phyloP scores from a whole-genome alignment of 37 sponge, comb jelly and placozoan genomes.

The Geodia barretti region DNA sequence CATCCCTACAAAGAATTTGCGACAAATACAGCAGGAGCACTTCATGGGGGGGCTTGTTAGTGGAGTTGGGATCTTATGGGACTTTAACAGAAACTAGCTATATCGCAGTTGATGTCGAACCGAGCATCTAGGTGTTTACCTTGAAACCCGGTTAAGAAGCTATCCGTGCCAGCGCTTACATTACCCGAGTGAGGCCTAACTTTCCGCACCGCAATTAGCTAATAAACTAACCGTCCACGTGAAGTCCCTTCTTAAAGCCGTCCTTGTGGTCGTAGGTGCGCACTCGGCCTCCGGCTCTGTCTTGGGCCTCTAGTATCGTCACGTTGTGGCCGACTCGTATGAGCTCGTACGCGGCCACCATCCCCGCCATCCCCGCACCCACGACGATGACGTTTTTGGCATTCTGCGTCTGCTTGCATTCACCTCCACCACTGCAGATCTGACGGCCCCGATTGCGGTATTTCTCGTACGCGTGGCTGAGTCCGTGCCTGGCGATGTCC shows the following conservation, averaged over 20 bases:
- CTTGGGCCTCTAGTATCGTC: constrained; percentile 51
- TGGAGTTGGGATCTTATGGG: too few species aligned
- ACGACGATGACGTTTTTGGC: constrained; percentile 48
- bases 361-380: constrained; percentile 62
- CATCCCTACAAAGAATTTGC: too few species aligned
- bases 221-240: constrained; percentile 41
- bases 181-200: too few species aligned
- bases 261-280: constrained; percentile 28
- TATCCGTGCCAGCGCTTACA: too few species aligned
- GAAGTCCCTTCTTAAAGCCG: constrained; percentile 43
- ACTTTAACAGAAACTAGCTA: too few species aligned
- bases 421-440: neutral
- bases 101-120: too few species aligned
- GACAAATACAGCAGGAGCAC: too few species aligned
- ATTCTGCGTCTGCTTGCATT: constrained; percentile 21
- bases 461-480: constrained; percentile 33
- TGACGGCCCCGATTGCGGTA: too few species aligned
- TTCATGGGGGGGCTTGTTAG: too few species aligned
- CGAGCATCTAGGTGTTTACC: too few species aligned
- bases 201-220: too few species aligned
- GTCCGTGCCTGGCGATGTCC: constrained; percentile 45
- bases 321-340: constrained; percentile 59
- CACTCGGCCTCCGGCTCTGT: constrained; percentile 59
- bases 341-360: constrained; percentile 67
- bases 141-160: too few species aligned